Evolutionary conservation across 2,888 invertebrate genomes (phyloP).

Genomic region (Choreutis nemorana): DNA sequence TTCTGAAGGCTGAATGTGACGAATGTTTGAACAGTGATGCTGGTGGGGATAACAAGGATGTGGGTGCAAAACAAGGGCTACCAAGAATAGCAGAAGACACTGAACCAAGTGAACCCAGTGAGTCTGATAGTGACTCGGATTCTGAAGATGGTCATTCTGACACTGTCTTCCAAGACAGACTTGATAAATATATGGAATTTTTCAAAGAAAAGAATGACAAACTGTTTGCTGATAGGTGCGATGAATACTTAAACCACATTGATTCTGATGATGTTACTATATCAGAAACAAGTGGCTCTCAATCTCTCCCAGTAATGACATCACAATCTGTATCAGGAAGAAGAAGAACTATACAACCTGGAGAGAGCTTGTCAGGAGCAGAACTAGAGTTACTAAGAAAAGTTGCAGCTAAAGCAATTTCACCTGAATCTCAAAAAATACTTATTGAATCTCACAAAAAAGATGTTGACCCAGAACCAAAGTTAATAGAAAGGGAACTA

Average conservation of each 20-base stretch:
- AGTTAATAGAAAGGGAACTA: slow-evolving; percentile 56
- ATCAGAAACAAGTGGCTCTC: slow-evolving; percentile 58
- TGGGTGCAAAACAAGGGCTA: slow-evolving; percentile 45
- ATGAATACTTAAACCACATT: slow-evolving; percentile 64
- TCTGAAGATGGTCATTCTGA: slow-evolving; percentile 69
- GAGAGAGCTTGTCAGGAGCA: slow-evolving; percentile 66
- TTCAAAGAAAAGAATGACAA: slow-evolving; percentile 76
- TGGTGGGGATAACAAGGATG: slow-evolving; percentile 48
- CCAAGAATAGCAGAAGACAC: slow-evolving; percentile 61
- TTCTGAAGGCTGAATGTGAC: slow-evolving; percentile 86
- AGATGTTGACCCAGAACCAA: slow-evolving; percentile 62
- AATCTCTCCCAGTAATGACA: slow-evolving; percentile 53
- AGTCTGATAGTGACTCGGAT: slow-evolving; percentile 68
- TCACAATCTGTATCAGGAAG: slow-evolving; percentile 55
- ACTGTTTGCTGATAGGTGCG: slow-evolving; percentile 67
- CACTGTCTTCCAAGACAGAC: slow-evolving; percentile 72
- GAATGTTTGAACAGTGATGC: slow-evolving; percentile 75
- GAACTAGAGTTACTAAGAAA: slow-evolving; percentile 67
- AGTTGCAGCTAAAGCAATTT: slow-evolving; percentile 66
- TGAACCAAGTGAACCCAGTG: slow-evolving; percentile 69
- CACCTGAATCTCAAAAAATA: slow-evolving; percentile 60
- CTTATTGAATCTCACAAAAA: slow-evolving; percentile 65
- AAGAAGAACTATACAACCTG: slow-evolving; percentile 69
- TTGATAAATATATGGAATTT: slow-evolving; percentile 75
- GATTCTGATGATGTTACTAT: slow-evolving; percentile 61